Evolutionary conservation across 2,113 vertebrate genomes (phyloP).

Genomic region (Lophius piscatorius): DNA sequence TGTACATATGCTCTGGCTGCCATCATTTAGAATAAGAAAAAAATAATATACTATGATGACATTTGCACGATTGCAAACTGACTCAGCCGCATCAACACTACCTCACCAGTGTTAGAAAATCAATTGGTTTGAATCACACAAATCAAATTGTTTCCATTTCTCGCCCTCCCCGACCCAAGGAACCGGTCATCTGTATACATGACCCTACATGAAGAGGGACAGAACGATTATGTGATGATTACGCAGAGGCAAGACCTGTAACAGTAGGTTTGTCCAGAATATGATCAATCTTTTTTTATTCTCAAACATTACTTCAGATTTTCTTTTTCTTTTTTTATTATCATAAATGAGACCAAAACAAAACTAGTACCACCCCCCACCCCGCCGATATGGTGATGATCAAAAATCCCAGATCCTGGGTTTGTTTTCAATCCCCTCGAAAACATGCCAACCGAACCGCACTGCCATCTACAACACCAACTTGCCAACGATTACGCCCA

Average conservation of each 20-base stretch:
- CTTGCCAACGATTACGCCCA: slow-evolving; percentile 95
- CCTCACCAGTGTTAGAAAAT: slow-evolving; percentile 62
- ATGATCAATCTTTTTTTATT: slow-evolving; percentile 68
- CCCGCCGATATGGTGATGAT: slow-evolving; percentile 84
- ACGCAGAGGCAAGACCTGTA: slow-evolving; percentile 91
- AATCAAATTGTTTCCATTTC: slow-evolving; percentile 46
- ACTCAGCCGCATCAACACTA: slow-evolving; percentile 58
- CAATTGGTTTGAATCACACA: slow-evolving; percentile 48
- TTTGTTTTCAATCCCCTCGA: slow-evolving; percentile 65
- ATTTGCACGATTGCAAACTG: slow-evolving; percentile 63
- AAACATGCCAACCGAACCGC: slow-evolving; percentile 77
- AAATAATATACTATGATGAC: slow-evolving; percentile 61
- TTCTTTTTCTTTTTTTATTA: slow-evolving; percentile 62
- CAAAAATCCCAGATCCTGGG: slow-evolving; percentile 78
- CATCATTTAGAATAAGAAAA: slow-evolving; percentile 61
- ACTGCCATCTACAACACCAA: slow-evolving; percentile 89
- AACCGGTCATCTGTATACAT: slow-evolving; percentile 61
- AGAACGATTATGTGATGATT: slow-evolving; percentile 79
- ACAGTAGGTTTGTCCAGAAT: slow-evolving; percentile 84
- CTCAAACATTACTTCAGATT: slow-evolving; percentile 61
- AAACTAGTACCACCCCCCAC: slow-evolving; percentile 77
- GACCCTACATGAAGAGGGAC: slow-evolving; percentile 71
- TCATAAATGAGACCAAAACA: slow-evolving; percentile 88
- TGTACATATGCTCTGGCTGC: slow-evolving; percentile 51
- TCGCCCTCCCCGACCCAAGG: slow-evolving; percentile 19